Conservation (phyloP, 2,888 invertebrate species). For the Eupeodes latifasciatus region DNA sequence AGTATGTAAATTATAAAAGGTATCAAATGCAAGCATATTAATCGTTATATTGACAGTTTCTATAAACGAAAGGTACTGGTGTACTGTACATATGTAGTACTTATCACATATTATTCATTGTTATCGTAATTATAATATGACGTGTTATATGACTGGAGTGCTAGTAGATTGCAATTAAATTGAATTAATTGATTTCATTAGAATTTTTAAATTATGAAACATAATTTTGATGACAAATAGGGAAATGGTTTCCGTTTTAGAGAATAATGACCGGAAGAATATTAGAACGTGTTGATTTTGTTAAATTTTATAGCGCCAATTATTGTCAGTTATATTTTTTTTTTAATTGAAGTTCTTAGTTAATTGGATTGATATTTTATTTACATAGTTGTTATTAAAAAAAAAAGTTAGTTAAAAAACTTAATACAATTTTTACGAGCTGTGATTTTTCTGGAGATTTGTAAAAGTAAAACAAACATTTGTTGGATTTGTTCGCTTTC, state of each 20-base stretch:
- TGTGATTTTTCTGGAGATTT: too few species aligned
- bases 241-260: slow-evolving; percentile 46
- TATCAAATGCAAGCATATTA: not conserved
- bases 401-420: too few species aligned
- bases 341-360: not conserved
- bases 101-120: not conserved
- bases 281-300: not conserved
- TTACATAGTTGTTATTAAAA: not conserved
- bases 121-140: not conserved
- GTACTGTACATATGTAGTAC: too few species aligned
- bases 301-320: not conserved
- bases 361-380: not conserved
- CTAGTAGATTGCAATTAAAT: slow-evolving; percentile 10
- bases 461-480: too few species aligned
- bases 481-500: too few species aligned
- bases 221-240: slow-evolving; percentile 35
- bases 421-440: too few species aligned
- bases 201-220: slow-evolving; percentile 15
- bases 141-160: slow-evolving; percentile 1
- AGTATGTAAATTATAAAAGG: not conserved
- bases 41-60: not conserved
- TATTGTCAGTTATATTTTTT: too few species aligned
- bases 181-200: slow-evolving; percentile 18
- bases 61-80: not conserved
- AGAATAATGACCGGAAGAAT: slow-evolving; percentile 47